A percentile compares a stretch with the other conserved stretches of the same genome.
These are phyloP conservation scores for Lasioglossum albipes DNA, from an alignment of 1,140 invertebrate species.

Conservation along the genomic window DNA sequence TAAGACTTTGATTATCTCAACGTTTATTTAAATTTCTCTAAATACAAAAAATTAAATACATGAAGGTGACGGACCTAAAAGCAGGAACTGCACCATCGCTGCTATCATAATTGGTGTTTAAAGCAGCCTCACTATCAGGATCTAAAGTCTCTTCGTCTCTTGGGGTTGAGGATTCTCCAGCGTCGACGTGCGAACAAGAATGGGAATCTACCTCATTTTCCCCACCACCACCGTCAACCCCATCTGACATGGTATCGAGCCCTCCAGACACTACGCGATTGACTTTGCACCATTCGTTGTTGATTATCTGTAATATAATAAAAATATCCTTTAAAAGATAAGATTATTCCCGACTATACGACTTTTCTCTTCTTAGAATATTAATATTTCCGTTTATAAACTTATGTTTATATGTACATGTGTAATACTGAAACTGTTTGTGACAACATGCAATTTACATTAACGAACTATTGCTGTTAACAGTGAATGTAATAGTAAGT, in stretches of 20 bases:
- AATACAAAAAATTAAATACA: constrained; percentile 29
- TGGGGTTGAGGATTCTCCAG: constrained; percentile 74
- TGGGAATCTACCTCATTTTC: constrained; percentile 80
- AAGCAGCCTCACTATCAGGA: constrained; percentile 78
- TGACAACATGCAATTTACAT: neutral
- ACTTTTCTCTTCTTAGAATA: neutral
- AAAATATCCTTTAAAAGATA: neutral
- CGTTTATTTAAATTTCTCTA: constrained; percentile 33
- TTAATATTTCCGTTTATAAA: neutral
- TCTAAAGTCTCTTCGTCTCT: constrained; percentile 76
- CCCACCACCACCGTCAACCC: constrained; percentile 77
- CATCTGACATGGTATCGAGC: constrained; percentile 78
- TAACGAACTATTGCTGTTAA: neutral
- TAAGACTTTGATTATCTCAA: constrained; percentile 38
- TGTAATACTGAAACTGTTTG: neutral
- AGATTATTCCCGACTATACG: neutral
- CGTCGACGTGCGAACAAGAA: constrained; percentile 75
- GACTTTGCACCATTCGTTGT: constrained; percentile 65
- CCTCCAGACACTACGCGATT: constrained; percentile 70
- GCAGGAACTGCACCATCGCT: constrained; percentile 80
- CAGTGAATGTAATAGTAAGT: neutral
- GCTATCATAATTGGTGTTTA: constrained; percentile 84
- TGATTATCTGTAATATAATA: constrained; percentile 22
- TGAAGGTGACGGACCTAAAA: constrained; percentile 74
- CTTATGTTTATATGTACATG: neutral